Conservation (phyloP, 2,113 vertebrate species). For the Centropristis striata region DNA sequence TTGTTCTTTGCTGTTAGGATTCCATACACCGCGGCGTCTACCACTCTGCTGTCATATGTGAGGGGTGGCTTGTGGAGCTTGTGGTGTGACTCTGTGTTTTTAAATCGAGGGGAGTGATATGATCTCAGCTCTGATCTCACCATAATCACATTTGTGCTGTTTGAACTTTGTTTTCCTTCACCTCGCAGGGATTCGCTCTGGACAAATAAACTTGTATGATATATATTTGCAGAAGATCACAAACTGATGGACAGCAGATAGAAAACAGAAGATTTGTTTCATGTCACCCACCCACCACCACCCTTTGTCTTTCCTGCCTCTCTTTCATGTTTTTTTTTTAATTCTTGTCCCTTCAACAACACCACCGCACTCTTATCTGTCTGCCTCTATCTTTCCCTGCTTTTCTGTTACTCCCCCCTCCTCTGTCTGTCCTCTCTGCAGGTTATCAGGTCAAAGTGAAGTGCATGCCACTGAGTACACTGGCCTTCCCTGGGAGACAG, state of each 20-base stretch:
- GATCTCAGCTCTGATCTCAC: slow-evolving; percentile 80
- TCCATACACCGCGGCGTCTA: slow-evolving; percentile 22
- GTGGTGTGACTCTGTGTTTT: slow-evolving; percentile 64
- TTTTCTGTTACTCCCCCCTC: slow-evolving; percentile 20
- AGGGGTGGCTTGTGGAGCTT: slow-evolving; percentile 44
- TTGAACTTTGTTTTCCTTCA: slow-evolving; percentile 81
- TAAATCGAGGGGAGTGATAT: slow-evolving; percentile 66
- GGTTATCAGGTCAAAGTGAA: slow-evolving; percentile 67
- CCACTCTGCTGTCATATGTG: slow-evolving; percentile 41
- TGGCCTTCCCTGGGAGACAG: slow-evolving; percentile 39
- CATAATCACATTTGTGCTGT: slow-evolving; percentile 76
- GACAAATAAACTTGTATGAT: slow-evolving; percentile 75
- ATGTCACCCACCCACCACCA: slow-evolving; percentile 59
- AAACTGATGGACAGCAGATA: slow-evolving; percentile 57
- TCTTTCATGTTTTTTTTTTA: slow-evolving; percentile 62
- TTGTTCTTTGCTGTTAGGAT: slow-evolving; percentile 46
- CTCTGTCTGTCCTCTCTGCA: slow-evolving; percentile 38
- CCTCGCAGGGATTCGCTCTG: slow-evolving; percentile 63
- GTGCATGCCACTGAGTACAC: slow-evolving; percentile 22
- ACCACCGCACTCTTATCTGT: slow-evolving; percentile 2
- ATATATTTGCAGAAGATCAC: slow-evolving; percentile 69
- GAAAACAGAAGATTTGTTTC: slow-evolving; percentile 63
- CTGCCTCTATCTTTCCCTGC: neutral
- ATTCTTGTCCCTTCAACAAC: neutral
- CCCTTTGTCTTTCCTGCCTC: slow-evolving; percentile 48